phyloP scores from a whole-genome alignment of 2,888 invertebrate genomes.

The Melieria omissa region DNA sequence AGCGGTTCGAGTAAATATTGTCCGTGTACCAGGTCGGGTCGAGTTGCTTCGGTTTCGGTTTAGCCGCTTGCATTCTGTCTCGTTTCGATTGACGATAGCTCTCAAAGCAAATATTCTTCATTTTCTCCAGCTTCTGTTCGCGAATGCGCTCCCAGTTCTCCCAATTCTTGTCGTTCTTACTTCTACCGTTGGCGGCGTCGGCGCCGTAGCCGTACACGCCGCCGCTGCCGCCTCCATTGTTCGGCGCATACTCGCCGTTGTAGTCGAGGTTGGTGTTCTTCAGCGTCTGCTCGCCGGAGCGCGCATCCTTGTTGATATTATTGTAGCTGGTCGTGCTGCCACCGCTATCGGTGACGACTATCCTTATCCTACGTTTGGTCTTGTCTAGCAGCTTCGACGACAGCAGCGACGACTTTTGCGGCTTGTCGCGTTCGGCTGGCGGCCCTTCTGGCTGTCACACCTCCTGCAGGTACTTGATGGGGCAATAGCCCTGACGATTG shows the following conservation, averaged over 20 bases:
- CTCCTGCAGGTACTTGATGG: conserved; percentile 93
- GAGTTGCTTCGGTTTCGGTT: conserved; percentile 63
- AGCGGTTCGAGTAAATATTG: conserved; percentile 66
- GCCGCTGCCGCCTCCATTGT: conserved; percentile 49
- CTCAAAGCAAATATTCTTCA: conserved; percentile 67
- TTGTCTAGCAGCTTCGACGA: conserved; percentile 62
- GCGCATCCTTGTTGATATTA: conserved; percentile 45
- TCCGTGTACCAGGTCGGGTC: conserved; percentile 67
- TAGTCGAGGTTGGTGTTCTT: conserved; percentile 56
- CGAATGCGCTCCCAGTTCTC: conserved; percentile 67
- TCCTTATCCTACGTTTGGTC: conserved; percentile 65
- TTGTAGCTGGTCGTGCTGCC: conserved; percentile 53
- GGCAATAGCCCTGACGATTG: conserved; percentile 92
- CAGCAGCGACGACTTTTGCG: conserved; percentile 59
- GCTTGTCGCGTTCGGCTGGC: conserved; percentile 60
- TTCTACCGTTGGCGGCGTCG: conserved; percentile 52
- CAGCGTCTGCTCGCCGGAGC: conserved; percentile 42
- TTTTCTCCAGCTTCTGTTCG: conserved; percentile 66
- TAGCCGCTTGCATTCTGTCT: conserved; percentile 60
- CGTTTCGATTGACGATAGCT: conserved; percentile 66
- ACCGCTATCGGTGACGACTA: conserved; percentile 62
- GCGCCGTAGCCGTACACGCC: conserved; percentile 43
- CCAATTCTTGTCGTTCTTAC: conserved; percentile 66
- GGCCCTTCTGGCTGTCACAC: conserved; percentile 81
- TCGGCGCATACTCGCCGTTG: conserved; percentile 43